phyloP scores from a whole-genome alignment of 2,888 invertebrate genomes.

The Vesta saturnalis region DNA sequence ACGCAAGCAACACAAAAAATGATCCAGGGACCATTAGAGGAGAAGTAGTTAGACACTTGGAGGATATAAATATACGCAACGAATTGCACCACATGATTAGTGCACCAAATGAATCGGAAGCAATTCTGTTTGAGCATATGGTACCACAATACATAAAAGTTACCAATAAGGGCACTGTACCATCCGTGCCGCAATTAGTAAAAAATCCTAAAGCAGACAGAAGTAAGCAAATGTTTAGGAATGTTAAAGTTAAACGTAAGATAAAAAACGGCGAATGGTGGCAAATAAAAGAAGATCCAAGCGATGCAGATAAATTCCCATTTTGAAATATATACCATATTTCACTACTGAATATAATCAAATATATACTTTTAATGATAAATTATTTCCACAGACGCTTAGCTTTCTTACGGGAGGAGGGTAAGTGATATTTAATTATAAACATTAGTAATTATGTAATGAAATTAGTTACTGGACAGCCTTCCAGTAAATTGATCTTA shows the following conservation, averaged over 20 bases:
- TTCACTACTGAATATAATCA: constrained; percentile 74
- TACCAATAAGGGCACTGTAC: constrained; percentile 76
- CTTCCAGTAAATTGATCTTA: too few relatives aligned
- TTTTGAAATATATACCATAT: constrained; percentile 61
- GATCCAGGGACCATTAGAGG: constrained; percentile 74
- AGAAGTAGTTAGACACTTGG: constrained; percentile 68
- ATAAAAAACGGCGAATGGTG: constrained; percentile 66
- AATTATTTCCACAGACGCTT: constrained; percentile 91
- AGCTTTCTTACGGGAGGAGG: constrained; percentile 93
- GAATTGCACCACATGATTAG: constrained; percentile 72
- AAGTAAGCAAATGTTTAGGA: constrained; percentile 61
- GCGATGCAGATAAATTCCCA: too few relatives aligned
- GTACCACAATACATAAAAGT: constrained; percentile 88
- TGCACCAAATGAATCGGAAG: constrained; percentile 52
- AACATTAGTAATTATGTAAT: background rate
- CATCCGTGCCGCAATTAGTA: constrained; percentile 73
- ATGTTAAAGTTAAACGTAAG: background rate
- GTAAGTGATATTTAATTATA: constrained; percentile 66
- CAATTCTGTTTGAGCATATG: constrained; percentile 67
- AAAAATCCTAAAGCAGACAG: constrained; percentile 49
- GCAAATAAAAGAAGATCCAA: constrained; percentile 72
- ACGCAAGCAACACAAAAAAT: constrained; percentile 77
- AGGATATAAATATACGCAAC: constrained; percentile 66
- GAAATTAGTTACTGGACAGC: too few relatives aligned
- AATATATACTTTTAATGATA: constrained; percentile 84